phyloP scores from a whole-genome alignment of 2,888 invertebrate genomes.

The Mesorhabditis sp. region DNA sequence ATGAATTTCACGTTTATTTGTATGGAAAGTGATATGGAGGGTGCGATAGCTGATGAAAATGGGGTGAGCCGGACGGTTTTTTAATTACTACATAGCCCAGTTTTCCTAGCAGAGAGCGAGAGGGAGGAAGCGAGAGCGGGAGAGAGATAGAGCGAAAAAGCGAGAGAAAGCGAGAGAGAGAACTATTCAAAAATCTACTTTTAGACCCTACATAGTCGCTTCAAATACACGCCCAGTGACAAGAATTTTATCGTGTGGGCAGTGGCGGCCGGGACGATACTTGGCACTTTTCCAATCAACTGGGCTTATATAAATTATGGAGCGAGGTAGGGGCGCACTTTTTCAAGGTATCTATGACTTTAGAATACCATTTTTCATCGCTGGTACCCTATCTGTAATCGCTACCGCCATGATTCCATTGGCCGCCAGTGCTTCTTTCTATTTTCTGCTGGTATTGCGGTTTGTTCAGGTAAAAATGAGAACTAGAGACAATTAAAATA shows the following conservation, averaged over 20 bases:
- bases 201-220: slow-evolving; percentile 23
- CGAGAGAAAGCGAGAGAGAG: no score
- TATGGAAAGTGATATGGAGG: slow-evolving; percentile 39
- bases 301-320: slow-evolving; percentile 38
- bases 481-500: neutral
- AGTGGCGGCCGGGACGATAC: slow-evolving; percentile 41
- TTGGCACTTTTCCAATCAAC: slow-evolving; percentile 46
- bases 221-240: slow-evolving; percentile 35
- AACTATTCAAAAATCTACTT: no score
- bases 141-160: no score
- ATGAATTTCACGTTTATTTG: slow-evolving; percentile 47
- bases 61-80: slow-evolving; percentile 28
- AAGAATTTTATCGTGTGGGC: slow-evolving; percentile 43
- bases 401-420: slow-evolving; percentile 29
- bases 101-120: no score
- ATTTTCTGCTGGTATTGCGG: slow-evolving; percentile 22
- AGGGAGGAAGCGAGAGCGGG: no score
- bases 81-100: neutral
- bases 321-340: slow-evolving; percentile 27
- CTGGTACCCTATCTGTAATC: slow-evolving; percentile 29
- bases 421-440: slow-evolving; percentile 22
- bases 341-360: slow-evolving; percentile 3
- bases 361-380: slow-evolving; percentile 32
- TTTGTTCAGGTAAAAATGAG: slow-evolving; percentile 26
- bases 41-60: slow-evolving; percentile 20